These are phyloP conservation scores for Branchellion lobata DNA, from an alignment of 2,888 invertebrate species.

Conservation along the genomic window DNA sequence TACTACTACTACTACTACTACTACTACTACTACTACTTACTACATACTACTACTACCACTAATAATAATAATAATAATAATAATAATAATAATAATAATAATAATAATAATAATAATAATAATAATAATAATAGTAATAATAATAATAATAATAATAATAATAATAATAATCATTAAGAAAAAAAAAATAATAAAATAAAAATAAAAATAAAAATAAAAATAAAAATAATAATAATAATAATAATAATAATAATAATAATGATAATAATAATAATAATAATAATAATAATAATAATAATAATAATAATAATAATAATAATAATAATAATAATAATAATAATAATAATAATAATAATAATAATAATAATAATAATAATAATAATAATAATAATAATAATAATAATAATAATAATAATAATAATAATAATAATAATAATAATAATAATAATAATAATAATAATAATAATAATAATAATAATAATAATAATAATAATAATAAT, in stretches of 20 bases:
- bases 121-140: slow-evolving; percentile 47
- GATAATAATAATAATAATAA: neutral
- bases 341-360: neutral
- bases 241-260: neutral
- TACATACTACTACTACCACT: neutral
- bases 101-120: slow-evolving; percentile 47
- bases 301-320: neutral
- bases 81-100: neutral
- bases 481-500: neutral
- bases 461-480: neutral
- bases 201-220: too few relatives aligned
- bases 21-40: slow-evolving; percentile 6
- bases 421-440: neutral
- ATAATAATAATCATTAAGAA: neutral
- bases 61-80: neutral
- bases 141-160: neutral
- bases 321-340: neutral
- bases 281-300: neutral
- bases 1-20: slow-evolving; percentile 27
- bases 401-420: neutral
- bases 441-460: neutral
- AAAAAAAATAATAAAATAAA: neutral
- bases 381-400: neutral
- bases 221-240: neutral
- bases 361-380: neutral